Evolutionary conservation across 2,113 vertebrate species (phyloP).

Genomic region (Ptyas mucosa): DNA sequence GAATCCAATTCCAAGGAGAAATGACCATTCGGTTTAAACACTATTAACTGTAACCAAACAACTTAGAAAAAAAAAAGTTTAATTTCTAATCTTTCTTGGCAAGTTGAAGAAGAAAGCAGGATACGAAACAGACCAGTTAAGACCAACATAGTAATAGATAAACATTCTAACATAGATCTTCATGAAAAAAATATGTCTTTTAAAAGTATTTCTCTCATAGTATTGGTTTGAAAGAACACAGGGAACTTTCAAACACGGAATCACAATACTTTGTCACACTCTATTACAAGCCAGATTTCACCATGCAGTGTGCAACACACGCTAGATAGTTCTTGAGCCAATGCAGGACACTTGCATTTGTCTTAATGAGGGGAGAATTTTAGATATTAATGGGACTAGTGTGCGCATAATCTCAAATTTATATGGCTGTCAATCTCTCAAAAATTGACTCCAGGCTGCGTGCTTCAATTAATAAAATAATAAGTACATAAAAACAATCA

Average conservation of each 20-base stretch:
- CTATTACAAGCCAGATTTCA: background rate
- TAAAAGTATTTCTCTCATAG: background rate
- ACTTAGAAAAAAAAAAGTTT: background rate
- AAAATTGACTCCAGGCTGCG: background rate
- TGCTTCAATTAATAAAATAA: background rate
- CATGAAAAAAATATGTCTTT: background rate
- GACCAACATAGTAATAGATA: background rate
- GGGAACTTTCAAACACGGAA: background rate
- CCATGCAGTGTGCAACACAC: background rate
- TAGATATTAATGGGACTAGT: background rate
- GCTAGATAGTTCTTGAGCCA: background rate
- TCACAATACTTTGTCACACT: background rate
- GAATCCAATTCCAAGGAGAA: background rate
- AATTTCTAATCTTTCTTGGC: background rate
- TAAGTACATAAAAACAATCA: background rate
- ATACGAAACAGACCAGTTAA: background rate
- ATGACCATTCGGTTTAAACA: background rate
- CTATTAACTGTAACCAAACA: background rate
- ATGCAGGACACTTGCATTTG: slow-evolving; percentile 9
- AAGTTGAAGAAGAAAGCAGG: background rate
- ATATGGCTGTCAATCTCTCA: background rate
- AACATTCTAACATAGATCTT: background rate
- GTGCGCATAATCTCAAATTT: background rate
- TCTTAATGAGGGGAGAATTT: background rate
- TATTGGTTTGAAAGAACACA: background rate